Evolutionary conservation across 2,888 invertebrate species (phyloP), one percentile per base, ranked within the genome.

Genomic region (Nomada hirtipes): DNA sequence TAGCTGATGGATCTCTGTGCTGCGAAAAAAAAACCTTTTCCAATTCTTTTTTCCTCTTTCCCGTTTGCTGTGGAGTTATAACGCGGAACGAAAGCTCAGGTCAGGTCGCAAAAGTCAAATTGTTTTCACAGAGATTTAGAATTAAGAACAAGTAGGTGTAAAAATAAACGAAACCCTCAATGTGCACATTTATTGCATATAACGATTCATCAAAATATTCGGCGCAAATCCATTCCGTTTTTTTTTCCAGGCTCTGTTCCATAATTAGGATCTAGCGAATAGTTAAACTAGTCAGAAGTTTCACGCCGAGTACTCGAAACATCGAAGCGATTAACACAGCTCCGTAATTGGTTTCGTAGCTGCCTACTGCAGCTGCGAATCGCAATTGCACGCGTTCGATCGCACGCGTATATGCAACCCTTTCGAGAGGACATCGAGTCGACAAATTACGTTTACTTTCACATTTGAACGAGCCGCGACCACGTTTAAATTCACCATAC

Each of bases 401-500:
- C 65, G 61, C 79, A n/a, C 26, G n/a, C 50, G 15, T 47, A 29
- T 63, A 68, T 76, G 63, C 70, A 26, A 75, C 64, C 57, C 65
- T 29, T 64, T 52, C 61, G 61, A 65, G 60, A 59, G 78, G 60
- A 73, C 74, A 76, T 83, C 68, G 70, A 80, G 74, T 76, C 84
- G 76, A 79, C 84, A 76, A 84, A 84, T 85, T 85, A 78, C 78
- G 78, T 85, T 85, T 82, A 73, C 85, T 78, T 84, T 61, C 71
- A 23, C 76, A 64, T 57, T 20, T 47, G 63, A 42, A 53, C 75
- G 71, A 70, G 23, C 53, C 29, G 55, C 36, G 42, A 18, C 64
- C 52, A 20, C 36, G 64, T 63, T 76, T 83, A 79, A 75, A 79
- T 76, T 68, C 69, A 47, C 29, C 60, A 42, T 61, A 23, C 42